Percentiles rank a stretch among this genome's conserved stretches.
phyloP scores from a whole-genome alignment of 2,888 invertebrate species.

The Aproaerema taeniolella region DNA sequence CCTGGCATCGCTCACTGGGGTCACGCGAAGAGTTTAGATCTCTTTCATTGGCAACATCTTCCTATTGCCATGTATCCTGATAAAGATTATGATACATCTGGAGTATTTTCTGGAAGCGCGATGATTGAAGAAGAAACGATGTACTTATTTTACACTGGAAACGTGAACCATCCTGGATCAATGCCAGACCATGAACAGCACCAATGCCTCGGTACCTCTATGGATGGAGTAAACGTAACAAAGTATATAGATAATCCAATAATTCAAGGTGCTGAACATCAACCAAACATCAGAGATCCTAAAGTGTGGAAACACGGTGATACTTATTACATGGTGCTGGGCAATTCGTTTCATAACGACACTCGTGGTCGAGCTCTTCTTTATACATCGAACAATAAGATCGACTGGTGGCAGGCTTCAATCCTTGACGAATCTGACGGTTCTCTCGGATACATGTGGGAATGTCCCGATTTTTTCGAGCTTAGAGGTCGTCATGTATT shows the following conservation, averaged over 20 bases:
- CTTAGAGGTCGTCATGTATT: constrained; percentile 46
- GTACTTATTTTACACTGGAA: constrained; percentile 58
- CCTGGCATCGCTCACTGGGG: constrained; percentile 69
- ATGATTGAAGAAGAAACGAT: constrained; percentile 48
- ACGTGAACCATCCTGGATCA: constrained; percentile 37
- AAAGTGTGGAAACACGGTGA: constrained; percentile 60
- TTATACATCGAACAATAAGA: constrained; percentile 48
- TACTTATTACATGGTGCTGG: constrained; percentile 60
- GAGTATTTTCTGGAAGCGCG: constrained; percentile 70
- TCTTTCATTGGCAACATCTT: constrained; percentile 63
- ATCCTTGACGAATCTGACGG: constrained; percentile 48
- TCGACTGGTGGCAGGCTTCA: constrained; percentile 42
- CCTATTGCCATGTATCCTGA: constrained; percentile 67
- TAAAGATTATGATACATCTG: constrained; percentile 44
- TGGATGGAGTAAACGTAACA: constrained; percentile 45
- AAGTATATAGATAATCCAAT: constrained; percentile 56
- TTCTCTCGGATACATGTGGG: constrained; percentile 62
- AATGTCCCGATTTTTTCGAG: constrained; percentile 71
- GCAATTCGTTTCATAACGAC: constrained; percentile 47
- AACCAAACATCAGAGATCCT: constrained; percentile 66
- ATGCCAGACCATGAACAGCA: constrained; percentile 40
- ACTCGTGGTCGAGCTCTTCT: constrained; percentile 48
- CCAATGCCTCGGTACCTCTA: constrained; percentile 50
- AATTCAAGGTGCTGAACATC: constrained; percentile 37
- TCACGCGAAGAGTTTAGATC: constrained; percentile 61